Evolutionary conservation across 2,797 vertebrate genomes (phyloP), one percentile per base, ranked within the genome.

Genomic region (Amniataba percoides): DNA sequence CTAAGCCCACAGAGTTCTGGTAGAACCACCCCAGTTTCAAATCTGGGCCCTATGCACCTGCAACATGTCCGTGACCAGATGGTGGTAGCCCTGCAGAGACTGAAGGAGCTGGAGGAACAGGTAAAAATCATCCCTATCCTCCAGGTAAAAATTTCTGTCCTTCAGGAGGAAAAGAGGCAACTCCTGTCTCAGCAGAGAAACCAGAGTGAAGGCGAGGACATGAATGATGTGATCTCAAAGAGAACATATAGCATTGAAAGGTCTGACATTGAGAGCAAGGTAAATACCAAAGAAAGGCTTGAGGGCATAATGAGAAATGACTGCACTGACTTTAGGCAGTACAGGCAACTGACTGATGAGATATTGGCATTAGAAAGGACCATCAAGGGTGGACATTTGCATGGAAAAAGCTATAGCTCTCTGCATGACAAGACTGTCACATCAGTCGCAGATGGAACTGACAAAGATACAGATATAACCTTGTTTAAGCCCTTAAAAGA

Each of bases 51-150:
- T 0, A 84, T 95, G 81, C 97, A 99, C 71, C 94, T 99, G 83
- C 97, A 98, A 67, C 95, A 97, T 79, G 97, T 99, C 83, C 96
- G 98, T 1, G 97, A 99, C 78, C 98, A 99, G 88, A 99, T 99
- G 98, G 97, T 98, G 5, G 84, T 97, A 18, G 98, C 98, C 9
- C 94, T 99, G 75, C 97, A 97, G 87, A 97, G 95, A 81, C 95
- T 99, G 43, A 99, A 98, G 92, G 97, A 99, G 80, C 94, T 99
- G 0, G 98, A 99, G 82, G 97, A 99, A 63, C 97, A 99, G 86
- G 97, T 99, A 12, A 97, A 97, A 77, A 96, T 96, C 19, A 98
- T 99, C 85, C 98, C 98, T 0, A 93, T 98, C 66, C 95, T 99
- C n/a, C 97, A 98, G 86, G 97, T 98, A 0, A 99, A 97, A 90